These are phyloP conservation scores for Bemisia tabaci DNA, from an alignment of 1,140 invertebrate genomes.

Conservation along the genomic window DNA sequence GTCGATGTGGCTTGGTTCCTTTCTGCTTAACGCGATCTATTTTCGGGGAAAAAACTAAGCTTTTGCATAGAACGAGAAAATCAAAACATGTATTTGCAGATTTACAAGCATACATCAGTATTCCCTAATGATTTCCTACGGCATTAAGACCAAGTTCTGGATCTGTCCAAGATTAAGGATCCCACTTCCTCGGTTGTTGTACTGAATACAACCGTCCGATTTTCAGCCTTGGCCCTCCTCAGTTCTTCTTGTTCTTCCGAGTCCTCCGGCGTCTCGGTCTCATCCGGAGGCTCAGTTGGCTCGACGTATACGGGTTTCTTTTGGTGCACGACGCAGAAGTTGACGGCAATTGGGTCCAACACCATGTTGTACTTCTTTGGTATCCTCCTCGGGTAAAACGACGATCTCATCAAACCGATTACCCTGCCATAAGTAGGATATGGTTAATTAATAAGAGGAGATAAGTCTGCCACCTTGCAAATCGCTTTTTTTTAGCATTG, in stretches of 20 bases:
- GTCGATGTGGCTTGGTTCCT: no score
- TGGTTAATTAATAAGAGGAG: no score
- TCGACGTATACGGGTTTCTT: neutral
- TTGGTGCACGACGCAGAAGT: neutral
- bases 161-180: neutral
- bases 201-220: neutral
- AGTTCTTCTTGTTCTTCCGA: neutral
- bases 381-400: neutral
- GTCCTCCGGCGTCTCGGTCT: neutral
- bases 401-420: neutral
- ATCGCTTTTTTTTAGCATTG: no score
- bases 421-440: no score
- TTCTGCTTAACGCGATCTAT: no score
- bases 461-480: no score
- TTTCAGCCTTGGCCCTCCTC: neutral
- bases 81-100: no score
- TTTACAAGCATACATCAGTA: no score
- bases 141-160: neutral
- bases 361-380: neutral
- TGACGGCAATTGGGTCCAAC: neutral
- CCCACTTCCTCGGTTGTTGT: neutral
- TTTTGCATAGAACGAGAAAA: no score
- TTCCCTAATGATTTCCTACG: no score
- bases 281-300: neutral
- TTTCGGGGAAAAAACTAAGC: no score